These are phyloP conservation scores for Nilaparvata lugens DNA, from an alignment of 1,140 invertebrate species.

Conservation along the genomic window DNA sequence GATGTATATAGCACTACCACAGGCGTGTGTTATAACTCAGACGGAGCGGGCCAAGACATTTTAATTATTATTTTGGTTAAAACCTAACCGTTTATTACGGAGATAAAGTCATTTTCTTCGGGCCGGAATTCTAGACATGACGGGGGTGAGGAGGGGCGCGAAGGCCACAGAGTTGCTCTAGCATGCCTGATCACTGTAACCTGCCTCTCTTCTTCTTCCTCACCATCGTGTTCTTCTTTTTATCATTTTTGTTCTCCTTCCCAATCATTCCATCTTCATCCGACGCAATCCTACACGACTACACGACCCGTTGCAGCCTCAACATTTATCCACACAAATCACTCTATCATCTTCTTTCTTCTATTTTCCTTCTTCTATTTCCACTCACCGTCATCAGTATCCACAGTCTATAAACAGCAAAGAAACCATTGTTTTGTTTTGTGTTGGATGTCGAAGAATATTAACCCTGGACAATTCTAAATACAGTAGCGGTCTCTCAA, in stretches of 20 bases:
- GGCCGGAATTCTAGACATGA: background rate
- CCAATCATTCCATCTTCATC: background rate
- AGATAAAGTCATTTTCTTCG: slow-evolving; percentile 4
- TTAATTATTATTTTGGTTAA: slow-evolving; percentile 6
- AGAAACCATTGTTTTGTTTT: too few relatives aligned
- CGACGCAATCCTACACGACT: background rate
- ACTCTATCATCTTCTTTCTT: background rate
- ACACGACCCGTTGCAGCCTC: background rate
- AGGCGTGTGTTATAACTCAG: too few relatives aligned
- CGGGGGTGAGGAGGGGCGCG: background rate
- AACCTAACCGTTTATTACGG: background rate
- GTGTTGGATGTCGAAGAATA: too few relatives aligned
- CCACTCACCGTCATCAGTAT: background rate
- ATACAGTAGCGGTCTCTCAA: too few relatives aligned
- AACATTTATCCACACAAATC: background rate
- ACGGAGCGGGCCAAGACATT: background rate
- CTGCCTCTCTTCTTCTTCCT: background rate
- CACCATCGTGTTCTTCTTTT: background rate
- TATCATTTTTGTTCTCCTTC: background rate
- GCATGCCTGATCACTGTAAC: background rate
- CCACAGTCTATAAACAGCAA: too few relatives aligned
- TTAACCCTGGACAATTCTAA: too few relatives aligned
- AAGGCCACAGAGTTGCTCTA: background rate
- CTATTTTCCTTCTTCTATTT: background rate
- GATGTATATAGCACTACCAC: too few relatives aligned